Evolutionary conservation across 2,888 invertebrate genomes (phyloP), one percentile per base, ranked within the genome.

Genomic region (Pseudococcus longispinus): DNA sequence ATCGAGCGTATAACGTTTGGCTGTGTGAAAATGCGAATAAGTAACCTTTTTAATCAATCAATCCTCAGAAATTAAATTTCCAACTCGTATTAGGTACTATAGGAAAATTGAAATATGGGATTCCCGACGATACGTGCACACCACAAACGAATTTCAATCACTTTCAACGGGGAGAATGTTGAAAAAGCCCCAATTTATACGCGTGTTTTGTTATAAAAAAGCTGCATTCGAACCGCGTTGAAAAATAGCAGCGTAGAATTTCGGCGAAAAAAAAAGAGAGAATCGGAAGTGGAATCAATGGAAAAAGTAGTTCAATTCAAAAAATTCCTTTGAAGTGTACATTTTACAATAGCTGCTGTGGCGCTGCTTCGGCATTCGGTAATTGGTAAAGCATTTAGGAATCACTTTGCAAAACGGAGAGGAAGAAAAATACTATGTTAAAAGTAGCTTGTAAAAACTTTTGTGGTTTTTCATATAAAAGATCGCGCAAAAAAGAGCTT

Each of bases 371-470:
- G 15, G 77, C 42, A 80, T 80, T 80, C 23, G 13, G 37, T 80
- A 42, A 80, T 80, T 42, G 77, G 42, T 42, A 29, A 80, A 42
- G 20, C 77, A 80, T 80, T 80, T 80, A 80, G 77, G 77, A 80
- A 80, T 42, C 77, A 80, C 77, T 80, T 80, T 80, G 77, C 32
- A 80, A 42, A 80, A 32, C 32, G 42, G 2, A 4, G 20, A 80
- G 29, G 60, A 60, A 60, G 60, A 60, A 60, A 60, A 60, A 23
- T 60, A 23, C 15, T 23, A 60, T 13, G 13, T 11, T 15, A 42
- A 42, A 80, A 29, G 77, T 42, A 80, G 42, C 77, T 80, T 20
- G 77, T 42, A 42, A 80, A 80, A 80, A 80, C 77, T 80, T 80
- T 37, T 42, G 77, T 42, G 37, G 37, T 42, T 80, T 80, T 80